Percentiles rank a stretch among this genome's conserved stretches.
These are phyloP conservation scores for Drosophila persimilis DNA, from an alignment of 1,140 invertebrate species.

Conservation along the genomic window DNA sequence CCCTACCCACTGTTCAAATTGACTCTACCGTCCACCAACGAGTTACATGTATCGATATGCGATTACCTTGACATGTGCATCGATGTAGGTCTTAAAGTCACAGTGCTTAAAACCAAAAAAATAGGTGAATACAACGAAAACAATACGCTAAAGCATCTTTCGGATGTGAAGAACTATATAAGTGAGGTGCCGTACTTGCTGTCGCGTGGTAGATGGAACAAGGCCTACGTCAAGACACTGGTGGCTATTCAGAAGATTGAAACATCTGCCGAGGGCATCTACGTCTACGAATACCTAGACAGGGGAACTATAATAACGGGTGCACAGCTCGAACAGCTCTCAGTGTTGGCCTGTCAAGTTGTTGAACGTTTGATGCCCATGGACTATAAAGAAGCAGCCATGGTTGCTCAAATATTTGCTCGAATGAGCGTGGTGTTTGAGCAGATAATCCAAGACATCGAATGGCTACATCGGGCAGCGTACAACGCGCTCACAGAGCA, in stretches of 20 bases:
- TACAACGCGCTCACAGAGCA: conserved; percentile 18
- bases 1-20: neutral
- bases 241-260: neutral
- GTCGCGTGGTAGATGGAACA: conserved; percentile 13
- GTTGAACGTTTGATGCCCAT: neutral
- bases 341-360: neutral
- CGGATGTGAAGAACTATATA: neutral
- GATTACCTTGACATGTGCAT: conserved; percentile 28
- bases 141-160: too few species aligned
- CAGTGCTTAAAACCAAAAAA: neutral
- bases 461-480: conserved; percentile 17
- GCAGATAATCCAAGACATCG: neutral
- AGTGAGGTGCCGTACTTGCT: neutral
- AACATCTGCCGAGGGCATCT: neutral
- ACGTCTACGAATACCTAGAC: neutral
- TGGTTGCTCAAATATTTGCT: conserved; percentile 4
- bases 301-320: neutral
- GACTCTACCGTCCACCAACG: neutral
- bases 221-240: neutral
- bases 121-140: neutral
- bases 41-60: conserved; percentile 6
- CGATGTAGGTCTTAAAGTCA: neutral
- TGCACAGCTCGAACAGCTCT: conserved; percentile 26
- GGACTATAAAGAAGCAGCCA: neutral
- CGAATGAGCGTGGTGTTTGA: neutral